phyloP scores from a whole-genome alignment of 2,888 invertebrate genomes.

The Alloscopus bannaensis region DNA sequence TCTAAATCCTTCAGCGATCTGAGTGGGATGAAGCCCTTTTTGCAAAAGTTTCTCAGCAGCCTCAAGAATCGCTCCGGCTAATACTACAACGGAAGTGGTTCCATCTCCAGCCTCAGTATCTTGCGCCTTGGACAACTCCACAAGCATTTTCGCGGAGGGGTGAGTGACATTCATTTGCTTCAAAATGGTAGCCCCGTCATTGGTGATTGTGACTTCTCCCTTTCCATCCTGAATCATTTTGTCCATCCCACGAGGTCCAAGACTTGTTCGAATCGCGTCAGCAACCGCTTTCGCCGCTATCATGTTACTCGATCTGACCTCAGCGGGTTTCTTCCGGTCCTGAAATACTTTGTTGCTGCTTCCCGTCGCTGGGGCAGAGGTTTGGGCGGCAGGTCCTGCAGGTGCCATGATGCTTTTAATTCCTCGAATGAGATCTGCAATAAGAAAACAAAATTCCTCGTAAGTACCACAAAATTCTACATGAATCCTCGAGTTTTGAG shows the following conservation, averaged over 20 bases:
- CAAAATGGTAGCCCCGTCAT: constrained; percentile 99
- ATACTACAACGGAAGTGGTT: constrained; percentile 98
- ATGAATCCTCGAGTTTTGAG: no score
- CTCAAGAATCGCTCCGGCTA: constrained; percentile 96
- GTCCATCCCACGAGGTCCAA: constrained; percentile 99
- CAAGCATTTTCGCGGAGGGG: constrained; percentile 99
- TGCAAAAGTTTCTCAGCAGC: constrained; percentile 93
- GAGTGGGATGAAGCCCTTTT: constrained; percentile 97
- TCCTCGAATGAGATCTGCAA: constrained; percentile 16
- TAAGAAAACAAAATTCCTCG: background rate
- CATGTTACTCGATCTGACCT: constrained; percentile 96
- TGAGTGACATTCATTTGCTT: constrained; percentile 99
- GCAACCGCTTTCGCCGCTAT: constrained; percentile 99
- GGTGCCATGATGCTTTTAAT: constrained; percentile 48
- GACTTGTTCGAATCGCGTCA: constrained; percentile 98
- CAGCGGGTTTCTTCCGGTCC: constrained; percentile 94
- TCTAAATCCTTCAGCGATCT: constrained; percentile 98
- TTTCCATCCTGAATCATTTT: constrained; percentile 99
- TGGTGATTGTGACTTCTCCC: constrained; percentile 99
- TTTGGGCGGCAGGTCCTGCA: constrained; percentile 25
- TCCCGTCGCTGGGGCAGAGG: constrained; percentile 75
- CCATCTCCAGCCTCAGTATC: constrained; percentile 99
- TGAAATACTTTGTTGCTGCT: constrained; percentile 81
- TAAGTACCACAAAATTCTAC: background rate
- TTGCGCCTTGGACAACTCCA: constrained; percentile 98